Percentiles rank a stretch among this genome's conserved stretches.
These are phyloP conservation scores for Chaitophorus viminalis DNA, from an alignment of 2,888 invertebrate species.

Conservation along the genomic window DNA sequence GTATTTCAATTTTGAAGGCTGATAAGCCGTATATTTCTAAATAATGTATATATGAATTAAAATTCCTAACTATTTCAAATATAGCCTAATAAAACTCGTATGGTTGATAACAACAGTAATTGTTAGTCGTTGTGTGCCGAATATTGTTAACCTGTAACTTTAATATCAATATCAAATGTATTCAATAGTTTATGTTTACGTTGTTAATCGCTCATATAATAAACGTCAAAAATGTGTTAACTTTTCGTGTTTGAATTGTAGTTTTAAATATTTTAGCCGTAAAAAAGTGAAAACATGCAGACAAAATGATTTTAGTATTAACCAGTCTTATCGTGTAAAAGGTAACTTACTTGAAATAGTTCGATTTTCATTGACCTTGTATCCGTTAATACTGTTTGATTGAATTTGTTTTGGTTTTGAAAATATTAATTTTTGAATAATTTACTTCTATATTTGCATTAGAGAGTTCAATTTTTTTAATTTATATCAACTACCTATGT, in stretches of 20 bases:
- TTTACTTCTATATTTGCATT: not conserved
- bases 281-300: slow-evolving; percentile 14
- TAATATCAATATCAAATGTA: slow-evolving; percentile 22
- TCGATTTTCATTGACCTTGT: not conserved
- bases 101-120: not conserved
- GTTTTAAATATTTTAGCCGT: slow-evolving; percentile 27
- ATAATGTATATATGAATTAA: slow-evolving; percentile 20
- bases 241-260: not conserved
- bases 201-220: slow-evolving; percentile 1
- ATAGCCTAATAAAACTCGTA: not conserved
- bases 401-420: not conserved
- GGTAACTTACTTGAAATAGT: slow-evolving; percentile 29
- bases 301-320: not conserved
- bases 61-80: slow-evolving; percentile 39
- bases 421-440: not conserved
- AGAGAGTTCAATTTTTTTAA: not conserved
- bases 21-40: not conserved
- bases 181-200: slow-evolving; percentile 54
- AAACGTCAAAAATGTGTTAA: not conserved
- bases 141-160: not conserved
- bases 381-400: not conserved
- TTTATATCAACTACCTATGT: not conserved
- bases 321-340: slow-evolving; percentile 35
- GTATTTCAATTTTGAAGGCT: not conserved
- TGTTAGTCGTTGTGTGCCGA: not conserved